These are phyloP conservation scores for Agrilus biguttatus DNA, from an alignment of 2,888 invertebrate species.

Conservation along the genomic window DNA sequence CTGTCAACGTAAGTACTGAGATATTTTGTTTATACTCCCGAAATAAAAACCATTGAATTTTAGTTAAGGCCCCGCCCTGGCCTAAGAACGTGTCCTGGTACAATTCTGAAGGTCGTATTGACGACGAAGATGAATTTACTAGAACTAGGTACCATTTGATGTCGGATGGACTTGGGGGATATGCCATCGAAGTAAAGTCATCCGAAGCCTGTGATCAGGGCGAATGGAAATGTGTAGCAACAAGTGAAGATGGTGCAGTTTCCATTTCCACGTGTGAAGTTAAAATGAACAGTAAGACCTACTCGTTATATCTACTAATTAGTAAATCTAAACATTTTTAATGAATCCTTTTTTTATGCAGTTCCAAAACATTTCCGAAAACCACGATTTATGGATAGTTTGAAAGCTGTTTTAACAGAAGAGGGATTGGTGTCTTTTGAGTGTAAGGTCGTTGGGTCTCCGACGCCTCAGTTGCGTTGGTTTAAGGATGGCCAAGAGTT, in stretches of 20 bases:
- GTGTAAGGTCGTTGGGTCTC: slow-evolving; percentile 85
- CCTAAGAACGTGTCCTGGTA: slow-evolving; percentile 72
- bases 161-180: slow-evolving; percentile 74
- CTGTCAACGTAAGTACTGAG: slow-evolving; percentile 48
- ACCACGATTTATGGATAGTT: slow-evolving; percentile 79
- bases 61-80: slow-evolving; percentile 58
- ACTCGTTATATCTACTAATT: background rate
- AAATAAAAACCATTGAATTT: background rate
- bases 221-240: slow-evolving; percentile 81
- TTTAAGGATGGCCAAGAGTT: slow-evolving; percentile 87
- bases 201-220: slow-evolving; percentile 74
- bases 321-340: background rate
- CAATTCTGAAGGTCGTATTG: slow-evolving; percentile 68
- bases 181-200: slow-evolving; percentile 58
- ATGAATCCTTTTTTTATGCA: slow-evolving; percentile 26
- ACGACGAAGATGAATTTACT: slow-evolving; percentile 35
- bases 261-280: slow-evolving; percentile 62
- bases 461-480: slow-evolving; percentile 77
- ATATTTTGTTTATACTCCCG: slow-evolving; percentile 1
- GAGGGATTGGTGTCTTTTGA: slow-evolving; percentile 87
- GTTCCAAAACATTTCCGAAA: slow-evolving; percentile 83
- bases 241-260: slow-evolving; percentile 57
- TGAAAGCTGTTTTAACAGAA: slow-evolving; percentile 78
- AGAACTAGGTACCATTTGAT: slow-evolving; percentile 50
- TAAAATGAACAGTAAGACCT: slow-evolving; percentile 57